phyloP scores from a whole-genome alignment of 1,140 invertebrate genomes.

The Daktulosphaira vitifoliae region DNA sequence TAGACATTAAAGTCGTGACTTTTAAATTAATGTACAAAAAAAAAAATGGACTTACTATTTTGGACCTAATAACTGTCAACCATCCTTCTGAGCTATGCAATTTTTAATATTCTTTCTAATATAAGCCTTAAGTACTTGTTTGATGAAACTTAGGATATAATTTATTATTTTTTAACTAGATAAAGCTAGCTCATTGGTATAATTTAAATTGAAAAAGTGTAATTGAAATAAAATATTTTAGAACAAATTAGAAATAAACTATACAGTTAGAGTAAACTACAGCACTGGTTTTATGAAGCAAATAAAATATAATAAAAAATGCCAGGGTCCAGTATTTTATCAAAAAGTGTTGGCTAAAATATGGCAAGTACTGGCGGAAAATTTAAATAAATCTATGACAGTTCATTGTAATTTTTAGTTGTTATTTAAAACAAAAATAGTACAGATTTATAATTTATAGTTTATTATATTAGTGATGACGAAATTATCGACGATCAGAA shows the following conservation, averaged over 20 bases:
- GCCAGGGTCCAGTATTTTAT: background rate
- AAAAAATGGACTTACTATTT: too few relatives aligned
- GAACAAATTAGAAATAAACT: background rate
- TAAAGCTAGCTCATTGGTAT: too few relatives aligned
- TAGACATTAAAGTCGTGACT: too few relatives aligned
- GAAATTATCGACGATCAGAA: background rate
- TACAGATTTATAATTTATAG: background rate
- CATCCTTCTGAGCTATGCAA: too few relatives aligned
- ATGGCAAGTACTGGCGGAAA: background rate
- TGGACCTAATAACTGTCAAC: too few relatives aligned
- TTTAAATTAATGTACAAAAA: too few relatives aligned
- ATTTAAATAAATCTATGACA: constrained; percentile 7
- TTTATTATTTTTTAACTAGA: too few relatives aligned
- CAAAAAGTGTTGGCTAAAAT: constrained; percentile 8
- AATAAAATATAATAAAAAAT: background rate
- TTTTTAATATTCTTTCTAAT: too few relatives aligned
- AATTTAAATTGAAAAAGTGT: too few relatives aligned
- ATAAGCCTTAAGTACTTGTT: too few relatives aligned
- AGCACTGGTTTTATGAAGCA: background rate
- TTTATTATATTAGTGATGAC: constrained; percentile 1
- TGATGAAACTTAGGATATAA: too few relatives aligned
- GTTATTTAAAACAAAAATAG: background rate
- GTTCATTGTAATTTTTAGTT: background rate
- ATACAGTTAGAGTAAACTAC: background rate
- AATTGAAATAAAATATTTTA: too few relatives aligned